Evolutionary conservation across 2,888 invertebrate species (phyloP).

Genomic region (Meiosimyza platycephala): DNA sequence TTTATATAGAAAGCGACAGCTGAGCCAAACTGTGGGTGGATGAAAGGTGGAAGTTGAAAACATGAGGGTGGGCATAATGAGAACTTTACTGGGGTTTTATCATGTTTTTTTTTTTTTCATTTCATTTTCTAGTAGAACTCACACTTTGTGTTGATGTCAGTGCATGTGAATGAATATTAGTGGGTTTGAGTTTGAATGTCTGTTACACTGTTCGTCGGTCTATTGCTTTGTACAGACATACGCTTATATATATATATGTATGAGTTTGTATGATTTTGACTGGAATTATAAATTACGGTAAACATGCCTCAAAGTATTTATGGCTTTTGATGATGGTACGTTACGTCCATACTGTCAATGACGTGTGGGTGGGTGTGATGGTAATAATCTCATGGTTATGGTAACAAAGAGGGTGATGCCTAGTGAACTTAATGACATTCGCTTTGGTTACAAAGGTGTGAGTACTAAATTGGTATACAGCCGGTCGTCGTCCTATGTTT

Average conservation of each 20-base stretch:
- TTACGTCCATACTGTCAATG: not conserved
- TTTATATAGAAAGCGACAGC: not conserved
- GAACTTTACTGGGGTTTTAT: too few species aligned
- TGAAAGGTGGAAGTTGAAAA: too few species aligned
- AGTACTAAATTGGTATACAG: too few species aligned
- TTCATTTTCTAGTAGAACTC: too few species aligned
- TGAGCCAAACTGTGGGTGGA: not conserved
- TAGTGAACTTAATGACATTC: slow-evolving; percentile 10
- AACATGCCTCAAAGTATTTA: slow-evolving; percentile 25
- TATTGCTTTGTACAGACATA: too few species aligned
- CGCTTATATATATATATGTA: too few species aligned
- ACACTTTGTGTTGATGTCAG: not conserved
- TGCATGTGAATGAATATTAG: not conserved
- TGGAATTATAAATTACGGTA: slow-evolving; percentile 31
- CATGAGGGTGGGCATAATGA: too few species aligned
- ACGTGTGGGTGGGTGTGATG: not conserved
- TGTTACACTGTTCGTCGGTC: not conserved
- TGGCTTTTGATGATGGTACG: not conserved
- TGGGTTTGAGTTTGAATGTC: not conserved
- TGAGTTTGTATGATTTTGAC: slow-evolving; percentile 16
- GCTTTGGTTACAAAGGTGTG: too few species aligned
- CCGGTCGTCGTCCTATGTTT: not conserved
- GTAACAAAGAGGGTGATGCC: too few species aligned
- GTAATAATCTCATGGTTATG: not conserved
- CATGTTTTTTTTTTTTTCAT: too few species aligned